Percentiles rank a stretch among this genome's conserved stretches.
Evolutionary conservation across 2,888 invertebrate genomes (phyloP).

Genomic region (Monopis laevigella): DNA sequence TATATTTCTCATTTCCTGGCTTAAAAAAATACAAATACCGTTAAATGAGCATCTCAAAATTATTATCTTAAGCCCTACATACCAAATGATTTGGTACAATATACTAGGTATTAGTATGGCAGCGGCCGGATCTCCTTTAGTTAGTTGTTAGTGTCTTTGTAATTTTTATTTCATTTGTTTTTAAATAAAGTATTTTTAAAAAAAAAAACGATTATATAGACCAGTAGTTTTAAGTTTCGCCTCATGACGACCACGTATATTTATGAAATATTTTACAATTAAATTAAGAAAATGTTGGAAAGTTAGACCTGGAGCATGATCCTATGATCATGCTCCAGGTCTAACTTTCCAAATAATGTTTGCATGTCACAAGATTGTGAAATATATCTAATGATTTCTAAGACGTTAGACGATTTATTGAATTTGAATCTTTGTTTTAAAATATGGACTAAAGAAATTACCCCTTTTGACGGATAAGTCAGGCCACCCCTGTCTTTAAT

Average conservation of each 20-base stretch:
- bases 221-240: background rate
- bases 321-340: background rate
- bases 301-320: no score
- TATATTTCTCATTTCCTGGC: no score
- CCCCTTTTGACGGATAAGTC: background rate
- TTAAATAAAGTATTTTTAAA: background rate
- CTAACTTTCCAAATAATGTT: background rate
- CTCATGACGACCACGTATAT: background rate
- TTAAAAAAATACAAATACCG: no score
- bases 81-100: no score
- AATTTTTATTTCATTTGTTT: background rate
- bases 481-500: background rate
- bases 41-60: no score
- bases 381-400: background rate
- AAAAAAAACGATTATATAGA: background rate
- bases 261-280: background rate
- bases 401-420: background rate
- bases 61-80: no score
- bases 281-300: background rate
- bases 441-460: background rate
- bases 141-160: no score
- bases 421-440: background rate
- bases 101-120: no score
- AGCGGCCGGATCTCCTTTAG: no score
- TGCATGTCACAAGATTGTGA: background rate